A percentile compares a stretch with the other conserved stretches of the same genome.
These are phyloP conservation scores for Neodiprion pinetum DNA, from an alignment of 1,140 invertebrate genomes.

Conservation along the genomic window DNA sequence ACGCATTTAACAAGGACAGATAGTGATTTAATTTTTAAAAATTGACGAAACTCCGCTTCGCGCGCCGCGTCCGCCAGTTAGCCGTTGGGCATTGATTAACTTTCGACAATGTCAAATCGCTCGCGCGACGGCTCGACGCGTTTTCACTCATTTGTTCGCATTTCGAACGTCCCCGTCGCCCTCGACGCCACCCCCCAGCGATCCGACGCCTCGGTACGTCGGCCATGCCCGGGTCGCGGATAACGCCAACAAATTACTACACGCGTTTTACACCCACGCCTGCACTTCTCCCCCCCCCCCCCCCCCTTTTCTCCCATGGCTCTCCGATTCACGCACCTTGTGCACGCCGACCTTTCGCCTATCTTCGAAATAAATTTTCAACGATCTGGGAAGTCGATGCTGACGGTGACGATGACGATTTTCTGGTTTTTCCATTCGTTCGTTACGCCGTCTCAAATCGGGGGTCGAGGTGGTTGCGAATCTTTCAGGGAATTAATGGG, in stretches of 20 bases:
- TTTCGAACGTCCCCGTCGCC: slow-evolving; percentile 11
- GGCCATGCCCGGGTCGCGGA: slow-evolving; percentile 44
- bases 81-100: slow-evolving; percentile 57
- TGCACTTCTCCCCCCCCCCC: no score
- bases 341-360: no score
- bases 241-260: slow-evolving; percentile 54
- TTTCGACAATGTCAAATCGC: slow-evolving; percentile 64
- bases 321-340: no score
- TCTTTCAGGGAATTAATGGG: no score
- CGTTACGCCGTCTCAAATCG: no score
- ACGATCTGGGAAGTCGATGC: no score
- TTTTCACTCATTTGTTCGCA: slow-evolving; percentile 53
- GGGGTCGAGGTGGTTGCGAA: no score
- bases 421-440: no score
- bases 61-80: slow-evolving; percentile 12
- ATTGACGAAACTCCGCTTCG: slow-evolving; percentile 58
- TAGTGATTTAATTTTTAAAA: slow-evolving; percentile 64
- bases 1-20: slow-evolving; percentile 63
- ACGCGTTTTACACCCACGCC: slow-evolving; percentile 21
- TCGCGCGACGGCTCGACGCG: slow-evolving; percentile 35
- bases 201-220: slow-evolving; percentile 24
- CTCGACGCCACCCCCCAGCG: slow-evolving; percentile 11
- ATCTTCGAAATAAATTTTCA: no score
- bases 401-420: no score
- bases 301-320: no score